These are phyloP conservation scores for Hoplodrina ambigua DNA, from an alignment of 2,888 invertebrate species.

Conservation along the genomic window DNA sequence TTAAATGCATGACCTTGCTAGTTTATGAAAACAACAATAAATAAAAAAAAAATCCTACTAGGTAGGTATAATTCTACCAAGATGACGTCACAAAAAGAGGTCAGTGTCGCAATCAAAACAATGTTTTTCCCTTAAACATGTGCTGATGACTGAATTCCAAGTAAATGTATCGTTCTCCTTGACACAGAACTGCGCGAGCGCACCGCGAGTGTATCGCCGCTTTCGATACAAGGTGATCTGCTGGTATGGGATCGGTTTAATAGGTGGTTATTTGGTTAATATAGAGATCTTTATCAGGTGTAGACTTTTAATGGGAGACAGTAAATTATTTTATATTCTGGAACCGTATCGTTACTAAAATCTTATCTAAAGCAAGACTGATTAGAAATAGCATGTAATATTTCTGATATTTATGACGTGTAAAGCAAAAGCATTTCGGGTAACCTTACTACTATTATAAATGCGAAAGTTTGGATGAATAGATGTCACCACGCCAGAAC, in stretches of 20 bases:
- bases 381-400: not conserved
- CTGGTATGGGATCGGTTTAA: slow-evolving; percentile 39
- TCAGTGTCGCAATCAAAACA: slow-evolving; percentile 61
- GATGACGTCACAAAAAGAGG: slow-evolving; percentile 52
- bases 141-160: slow-evolving; percentile 62
- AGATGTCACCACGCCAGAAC: too few species aligned
- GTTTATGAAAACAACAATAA: not conserved
- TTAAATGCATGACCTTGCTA: not conserved
- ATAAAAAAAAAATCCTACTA: slow-evolving; percentile 6
- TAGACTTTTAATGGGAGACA: not conserved
- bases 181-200: slow-evolving; percentile 61
- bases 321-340: not conserved
- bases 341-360: not conserved
- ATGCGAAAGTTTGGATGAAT: too few species aligned
- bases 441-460: too few species aligned
- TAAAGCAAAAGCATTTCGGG: too few species aligned
- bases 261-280: slow-evolving; percentile 23
- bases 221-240: slow-evolving; percentile 65
- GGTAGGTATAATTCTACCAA: not conserved
- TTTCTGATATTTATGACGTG: not conserved
- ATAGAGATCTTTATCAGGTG: slow-evolving; percentile 11
- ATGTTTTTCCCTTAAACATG: slow-evolving; percentile 61
- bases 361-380: not conserved
- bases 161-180: slow-evolving; percentile 66
- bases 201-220: slow-evolving; percentile 44